phyloP scores from a whole-genome alignment of 2,113 vertebrate species.

The Sinocyclocheilus grahami region DNA sequence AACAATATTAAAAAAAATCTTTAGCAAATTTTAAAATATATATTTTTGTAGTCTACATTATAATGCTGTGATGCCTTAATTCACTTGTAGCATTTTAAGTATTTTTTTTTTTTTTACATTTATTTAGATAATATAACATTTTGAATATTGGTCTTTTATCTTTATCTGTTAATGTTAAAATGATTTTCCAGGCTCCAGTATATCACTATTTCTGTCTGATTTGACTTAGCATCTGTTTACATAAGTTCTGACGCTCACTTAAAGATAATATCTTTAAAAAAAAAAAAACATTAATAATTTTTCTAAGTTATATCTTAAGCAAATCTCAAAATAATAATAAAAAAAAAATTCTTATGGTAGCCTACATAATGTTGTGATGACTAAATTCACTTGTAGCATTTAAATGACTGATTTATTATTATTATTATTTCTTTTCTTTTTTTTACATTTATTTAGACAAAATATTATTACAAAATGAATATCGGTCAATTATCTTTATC shows the following conservation, averaged over 20 bases:
- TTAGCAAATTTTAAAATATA: no score
- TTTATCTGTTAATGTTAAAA: neutral
- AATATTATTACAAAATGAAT: no score
- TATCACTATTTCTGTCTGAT: neutral
- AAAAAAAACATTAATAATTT: neutral
- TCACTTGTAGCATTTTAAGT: neutral
- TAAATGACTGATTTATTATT: no score
- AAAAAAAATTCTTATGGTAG: neutral
- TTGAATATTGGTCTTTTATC: neutral
- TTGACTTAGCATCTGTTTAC: neutral
- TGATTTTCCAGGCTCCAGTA: neutral
- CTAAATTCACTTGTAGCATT: neutral
- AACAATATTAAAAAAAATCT: no score
- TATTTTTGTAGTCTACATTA: neutral
- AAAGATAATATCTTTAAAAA: neutral
- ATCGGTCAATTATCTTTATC: no score
- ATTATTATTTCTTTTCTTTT: no score
- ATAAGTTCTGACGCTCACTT: neutral
- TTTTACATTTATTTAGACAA: no score
- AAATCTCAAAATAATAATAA: neutral
- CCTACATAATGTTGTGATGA: neutral
- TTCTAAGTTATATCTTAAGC: no score
- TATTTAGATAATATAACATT: neutral
- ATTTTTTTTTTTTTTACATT: neutral
- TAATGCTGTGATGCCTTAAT: neutral